Evolutionary conservation across 2,888 invertebrate species (phyloP).

Genomic region (Branchellion lobata): DNA sequence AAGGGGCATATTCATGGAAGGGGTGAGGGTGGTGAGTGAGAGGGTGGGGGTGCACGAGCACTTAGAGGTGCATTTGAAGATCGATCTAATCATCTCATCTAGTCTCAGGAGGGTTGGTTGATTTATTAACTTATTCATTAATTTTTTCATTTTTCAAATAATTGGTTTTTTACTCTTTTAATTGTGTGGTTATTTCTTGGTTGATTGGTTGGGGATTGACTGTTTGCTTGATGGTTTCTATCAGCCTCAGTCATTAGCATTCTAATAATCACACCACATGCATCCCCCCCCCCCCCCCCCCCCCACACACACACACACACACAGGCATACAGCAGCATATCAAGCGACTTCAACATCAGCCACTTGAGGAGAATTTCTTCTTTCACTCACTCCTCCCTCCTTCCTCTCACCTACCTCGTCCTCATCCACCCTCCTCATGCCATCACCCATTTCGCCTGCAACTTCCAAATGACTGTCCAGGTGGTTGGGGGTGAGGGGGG

Average conservation of each 20-base stretch:
- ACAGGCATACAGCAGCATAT: constrained; percentile 39
- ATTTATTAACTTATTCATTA: not conserved
- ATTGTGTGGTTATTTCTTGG: too few relatives aligned
- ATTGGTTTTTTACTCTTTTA: too few relatives aligned
- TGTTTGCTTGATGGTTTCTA: too few relatives aligned
- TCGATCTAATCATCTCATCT: constrained; percentile 17
- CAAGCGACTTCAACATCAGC: not conserved
- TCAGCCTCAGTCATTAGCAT: too few relatives aligned
- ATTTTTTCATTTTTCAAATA: not conserved
- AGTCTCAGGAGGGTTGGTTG: constrained; percentile 28
- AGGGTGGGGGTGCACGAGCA: constrained; percentile 25
- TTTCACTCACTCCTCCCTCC: constrained; percentile 7
- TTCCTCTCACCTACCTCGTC: constrained; percentile 31
- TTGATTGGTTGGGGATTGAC: too few relatives aligned
- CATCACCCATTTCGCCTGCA: not conserved
- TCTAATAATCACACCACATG: not conserved
- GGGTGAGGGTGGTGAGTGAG: constrained; percentile 8
- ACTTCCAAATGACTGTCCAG: constrained; percentile 37
- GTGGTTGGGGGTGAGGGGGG: too few relatives aligned
- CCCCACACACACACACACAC: not conserved
- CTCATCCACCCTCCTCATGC: not conserved
- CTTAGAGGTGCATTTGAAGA: constrained; percentile 28
- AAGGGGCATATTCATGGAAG: not conserved
- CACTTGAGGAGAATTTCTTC: constrained; percentile 17
- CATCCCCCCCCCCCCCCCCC: too few relatives aligned